phyloP scores from a whole-genome alignment of 2,797 vertebrate species.

The Mormyrops boulengeri region DNA sequence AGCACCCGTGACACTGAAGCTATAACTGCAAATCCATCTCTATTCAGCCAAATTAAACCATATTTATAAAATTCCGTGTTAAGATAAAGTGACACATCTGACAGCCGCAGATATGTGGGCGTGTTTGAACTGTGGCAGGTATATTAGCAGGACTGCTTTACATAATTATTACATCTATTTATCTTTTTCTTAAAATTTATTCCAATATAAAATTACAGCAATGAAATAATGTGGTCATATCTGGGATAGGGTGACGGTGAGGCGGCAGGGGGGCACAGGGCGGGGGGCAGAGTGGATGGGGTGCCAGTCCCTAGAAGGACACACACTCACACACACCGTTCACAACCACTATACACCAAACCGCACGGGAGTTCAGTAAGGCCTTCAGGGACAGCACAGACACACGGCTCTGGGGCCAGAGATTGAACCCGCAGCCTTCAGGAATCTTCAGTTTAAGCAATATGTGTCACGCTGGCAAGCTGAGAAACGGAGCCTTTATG shows the following conservation, averaged over 20 bases:
- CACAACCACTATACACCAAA: background rate
- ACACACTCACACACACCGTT: background rate
- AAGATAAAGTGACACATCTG: background rate
- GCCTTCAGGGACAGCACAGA: background rate
- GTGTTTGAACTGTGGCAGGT: background rate
- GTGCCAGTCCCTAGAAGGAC: background rate
- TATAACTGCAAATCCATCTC: background rate
- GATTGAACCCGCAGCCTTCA: background rate
- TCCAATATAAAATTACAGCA: background rate
- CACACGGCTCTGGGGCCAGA: background rate
- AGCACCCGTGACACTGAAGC: background rate
- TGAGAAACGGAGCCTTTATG: background rate
- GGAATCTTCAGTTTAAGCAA: background rate
- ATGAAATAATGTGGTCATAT: background rate
- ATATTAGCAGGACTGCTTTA: background rate
- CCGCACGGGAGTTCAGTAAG: background rate
- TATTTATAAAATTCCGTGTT: background rate
- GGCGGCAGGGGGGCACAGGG: background rate
- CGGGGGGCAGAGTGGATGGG: background rate
- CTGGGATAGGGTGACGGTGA: background rate
- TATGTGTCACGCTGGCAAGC: background rate
- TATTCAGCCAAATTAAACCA: background rate
- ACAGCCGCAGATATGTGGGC: background rate
- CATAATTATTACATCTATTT: background rate
- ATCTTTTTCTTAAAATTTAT: background rate